Evolutionary conservation across 1,140 invertebrate genomes (phyloP).

Genomic region (Mamestra configurata): DNA sequence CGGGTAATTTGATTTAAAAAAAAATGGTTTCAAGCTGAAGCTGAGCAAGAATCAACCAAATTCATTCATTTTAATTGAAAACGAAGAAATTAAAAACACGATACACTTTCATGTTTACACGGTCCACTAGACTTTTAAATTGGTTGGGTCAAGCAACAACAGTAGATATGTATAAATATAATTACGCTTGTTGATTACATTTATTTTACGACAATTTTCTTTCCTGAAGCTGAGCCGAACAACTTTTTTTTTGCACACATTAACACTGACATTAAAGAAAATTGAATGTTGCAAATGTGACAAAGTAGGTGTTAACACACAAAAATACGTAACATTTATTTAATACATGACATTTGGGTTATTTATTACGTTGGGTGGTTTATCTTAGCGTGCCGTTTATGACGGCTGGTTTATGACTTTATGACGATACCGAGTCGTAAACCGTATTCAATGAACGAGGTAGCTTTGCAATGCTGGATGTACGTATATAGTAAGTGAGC

Average conservation of each 20-base stretch:
- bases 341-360: not conserved
- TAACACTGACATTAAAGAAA: no score
- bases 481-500: not conserved
- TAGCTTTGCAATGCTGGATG: not conserved
- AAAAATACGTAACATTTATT: not conserved
- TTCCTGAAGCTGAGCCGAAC: no score
- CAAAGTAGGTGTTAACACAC: not conserved
- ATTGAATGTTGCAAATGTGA: not conserved
- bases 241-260: not conserved
- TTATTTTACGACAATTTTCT: no score
- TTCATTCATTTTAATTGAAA: no score
- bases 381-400: not conserved
- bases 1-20: not conserved
- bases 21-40: not conserved
- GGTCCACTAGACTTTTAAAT: no score
- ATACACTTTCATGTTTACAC: no score
- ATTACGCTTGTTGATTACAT: no score
- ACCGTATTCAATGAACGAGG: not conserved
- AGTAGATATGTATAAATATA: no score
- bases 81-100: no score
- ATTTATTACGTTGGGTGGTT: not conserved
- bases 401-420: not conserved
- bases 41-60: no score
- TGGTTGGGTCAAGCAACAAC: no score
- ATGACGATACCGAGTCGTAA: slow-evolving; percentile 18